A percentile compares a stretch with the other conserved stretches of the same genome.
phyloP scores from a whole-genome alignment of 2,888 invertebrate genomes.

The Caenorhabditis doughertyi region DNA sequence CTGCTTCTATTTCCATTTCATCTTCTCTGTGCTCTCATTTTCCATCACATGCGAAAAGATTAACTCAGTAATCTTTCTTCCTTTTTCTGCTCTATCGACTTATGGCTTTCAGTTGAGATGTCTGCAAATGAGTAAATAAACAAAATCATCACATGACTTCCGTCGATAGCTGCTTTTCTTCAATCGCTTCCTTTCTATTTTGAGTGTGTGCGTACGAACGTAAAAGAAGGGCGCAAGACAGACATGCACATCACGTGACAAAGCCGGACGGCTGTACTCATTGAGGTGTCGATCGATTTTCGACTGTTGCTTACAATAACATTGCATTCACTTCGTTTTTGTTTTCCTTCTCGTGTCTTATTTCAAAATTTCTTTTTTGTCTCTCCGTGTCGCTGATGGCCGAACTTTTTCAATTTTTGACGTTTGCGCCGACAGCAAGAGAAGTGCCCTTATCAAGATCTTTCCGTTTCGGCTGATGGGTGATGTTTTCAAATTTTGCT shows the following conservation, averaged over 20 bases:
- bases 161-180: background rate
- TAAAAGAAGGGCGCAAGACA: constrained; percentile 6
- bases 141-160: background rate
- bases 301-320: constrained; percentile 33
- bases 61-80: background rate
- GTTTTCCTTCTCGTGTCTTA: background rate
- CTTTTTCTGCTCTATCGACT: background rate
- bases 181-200: constrained; percentile 2
- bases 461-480: background rate
- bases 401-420: constrained; percentile 21
- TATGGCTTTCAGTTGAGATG: constrained; percentile 33
- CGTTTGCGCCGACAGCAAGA: background rate
- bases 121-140: constrained; percentile 4
- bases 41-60: background rate
- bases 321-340: background rate
- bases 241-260: constrained; percentile 45
- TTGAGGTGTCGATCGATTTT: constrained; percentile 57
- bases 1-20: constrained; percentile 1
- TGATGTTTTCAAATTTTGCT: background rate
- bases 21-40: background rate
- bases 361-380: constrained; percentile 1
- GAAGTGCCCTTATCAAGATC: constrained; percentile 34
- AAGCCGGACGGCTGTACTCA: constrained; percentile 52
- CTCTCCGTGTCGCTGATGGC: constrained; percentile 9
- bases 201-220: constrained; percentile 14